Evolutionary conservation across 2,797 vertebrate genomes (phyloP).

Genomic region (Chromobotia macracanthus): DNA sequence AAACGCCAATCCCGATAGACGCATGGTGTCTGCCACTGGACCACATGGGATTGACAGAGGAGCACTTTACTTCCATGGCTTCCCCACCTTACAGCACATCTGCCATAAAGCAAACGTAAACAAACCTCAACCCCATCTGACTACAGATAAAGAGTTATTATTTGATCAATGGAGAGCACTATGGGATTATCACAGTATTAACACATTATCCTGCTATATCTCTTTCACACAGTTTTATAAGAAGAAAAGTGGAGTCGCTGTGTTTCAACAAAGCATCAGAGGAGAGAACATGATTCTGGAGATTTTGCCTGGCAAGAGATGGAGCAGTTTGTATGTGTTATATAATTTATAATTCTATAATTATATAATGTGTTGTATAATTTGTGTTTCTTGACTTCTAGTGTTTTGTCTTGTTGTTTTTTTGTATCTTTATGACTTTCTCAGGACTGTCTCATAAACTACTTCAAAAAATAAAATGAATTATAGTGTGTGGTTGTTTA

Average conservation of each 20-base stretch:
- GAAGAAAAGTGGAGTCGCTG: slow-evolving; percentile 90
- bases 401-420: neutral
- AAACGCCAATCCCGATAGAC: slow-evolving; percentile 84
- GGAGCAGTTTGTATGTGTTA: no score
- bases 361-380: no score
- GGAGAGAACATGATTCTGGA: slow-evolving; percentile 96
- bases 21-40: slow-evolving; percentile 87
- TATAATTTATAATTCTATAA: no score
- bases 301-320: slow-evolving; percentile 74
- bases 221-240: slow-evolving; percentile 81
- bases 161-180: neutral
- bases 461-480: neutral
- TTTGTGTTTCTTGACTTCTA: neutral
- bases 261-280: slow-evolving; percentile 96
- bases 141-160: neutral
- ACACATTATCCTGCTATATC: neutral
- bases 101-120: slow-evolving; percentile 88
- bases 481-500: neutral
- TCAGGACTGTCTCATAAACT: neutral
- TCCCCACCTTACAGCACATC: slow-evolving; percentile 96
- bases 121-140: neutral
- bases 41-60: slow-evolving; percentile 82
- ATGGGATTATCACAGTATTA: neutral
- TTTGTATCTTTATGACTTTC: neutral
- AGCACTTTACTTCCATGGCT: slow-evolving; percentile 92